Percentiles rank a stretch among this genome's conserved stretches.
phyloP scores from a whole-genome alignment of 2,113 vertebrate species.

The Azemiops feae region DNA sequence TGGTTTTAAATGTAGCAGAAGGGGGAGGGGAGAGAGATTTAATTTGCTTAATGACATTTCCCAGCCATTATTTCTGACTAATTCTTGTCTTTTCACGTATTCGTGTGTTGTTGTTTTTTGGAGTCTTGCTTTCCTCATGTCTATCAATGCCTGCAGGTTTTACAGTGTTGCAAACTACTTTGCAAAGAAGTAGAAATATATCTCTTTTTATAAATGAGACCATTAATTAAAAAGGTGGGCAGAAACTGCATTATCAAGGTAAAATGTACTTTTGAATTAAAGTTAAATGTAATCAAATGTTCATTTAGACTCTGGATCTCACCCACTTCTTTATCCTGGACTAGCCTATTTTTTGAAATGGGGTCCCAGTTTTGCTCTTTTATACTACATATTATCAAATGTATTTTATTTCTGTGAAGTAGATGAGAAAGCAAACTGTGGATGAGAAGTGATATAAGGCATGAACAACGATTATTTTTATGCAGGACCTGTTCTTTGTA shows the following conservation, averaged over 20 bases:
- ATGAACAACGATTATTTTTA: neutral
- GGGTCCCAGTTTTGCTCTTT: neutral
- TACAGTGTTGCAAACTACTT: neutral
- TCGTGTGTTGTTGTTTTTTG: neutral
- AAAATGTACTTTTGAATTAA: neutral
- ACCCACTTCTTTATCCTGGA: neutral
- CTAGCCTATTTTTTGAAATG: neutral
- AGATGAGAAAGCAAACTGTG: neutral
- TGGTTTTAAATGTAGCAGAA: neutral
- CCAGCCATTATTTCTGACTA: neutral
- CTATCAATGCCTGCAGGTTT: neutral
- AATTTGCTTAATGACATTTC: neutral
- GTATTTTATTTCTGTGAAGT: neutral
- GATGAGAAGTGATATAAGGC: neutral
- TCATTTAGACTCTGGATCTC: neutral
- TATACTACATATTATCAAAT: neutral
- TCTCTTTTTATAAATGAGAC: neutral
- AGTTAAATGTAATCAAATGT: neutral
- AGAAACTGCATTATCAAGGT: neutral
- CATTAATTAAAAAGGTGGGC: neutral
- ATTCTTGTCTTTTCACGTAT: neutral
- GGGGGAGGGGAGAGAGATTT: neutral
- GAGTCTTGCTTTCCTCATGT: neutral
- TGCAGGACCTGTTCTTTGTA: slow-evolving; percentile 9
- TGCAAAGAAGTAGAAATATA: neutral